These are phyloP conservation scores for Suillia variegata DNA, from an alignment of 2,888 invertebrate genomes.

Conservation along the genomic window DNA sequence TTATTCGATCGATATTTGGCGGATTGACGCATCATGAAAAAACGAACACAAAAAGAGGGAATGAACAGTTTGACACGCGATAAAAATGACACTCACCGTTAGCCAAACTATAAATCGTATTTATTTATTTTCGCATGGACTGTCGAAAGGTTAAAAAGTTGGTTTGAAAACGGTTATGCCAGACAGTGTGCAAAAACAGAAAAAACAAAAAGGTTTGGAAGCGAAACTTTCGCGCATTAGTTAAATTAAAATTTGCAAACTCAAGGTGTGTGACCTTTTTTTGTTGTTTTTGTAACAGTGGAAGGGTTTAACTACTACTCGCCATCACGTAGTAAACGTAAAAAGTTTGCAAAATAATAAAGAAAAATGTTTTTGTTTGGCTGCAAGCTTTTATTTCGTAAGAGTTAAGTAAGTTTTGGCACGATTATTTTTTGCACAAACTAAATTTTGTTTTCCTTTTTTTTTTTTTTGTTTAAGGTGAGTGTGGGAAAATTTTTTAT, in stretches of 20 bases:
- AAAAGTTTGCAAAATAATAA: constrained; percentile 33
- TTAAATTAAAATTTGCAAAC: constrained; percentile 18
- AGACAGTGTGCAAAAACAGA: neutral
- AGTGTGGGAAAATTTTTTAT: neutral
- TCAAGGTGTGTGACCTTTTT: constrained; percentile 49
- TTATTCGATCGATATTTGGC: neutral
- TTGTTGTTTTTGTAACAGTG: constrained; percentile 16
- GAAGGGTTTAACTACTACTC: constrained; percentile 4
- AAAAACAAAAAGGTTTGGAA: neutral
- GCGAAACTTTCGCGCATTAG: constrained; percentile 9
- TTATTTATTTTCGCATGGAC: neutral
- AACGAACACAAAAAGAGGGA: no score
- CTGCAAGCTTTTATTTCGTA: neutral
- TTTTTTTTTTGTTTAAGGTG: neutral
- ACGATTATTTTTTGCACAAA: neutral
- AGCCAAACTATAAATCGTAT: constrained; percentile 22
- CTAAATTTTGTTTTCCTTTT: neutral
- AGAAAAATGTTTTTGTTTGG: neutral
- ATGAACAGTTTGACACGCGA: constrained; percentile 28
- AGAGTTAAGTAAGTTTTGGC: neutral
- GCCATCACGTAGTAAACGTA: neutral
- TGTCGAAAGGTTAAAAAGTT: no score
- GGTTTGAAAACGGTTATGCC: no score
- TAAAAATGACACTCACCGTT: constrained; percentile 26
- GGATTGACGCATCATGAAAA: neutral